Percentiles rank a stretch among this genome's conserved stretches.
phyloP scores from a whole-genome alignment of 2,797 vertebrate genomes.

The Hirundo rustica region DNA sequence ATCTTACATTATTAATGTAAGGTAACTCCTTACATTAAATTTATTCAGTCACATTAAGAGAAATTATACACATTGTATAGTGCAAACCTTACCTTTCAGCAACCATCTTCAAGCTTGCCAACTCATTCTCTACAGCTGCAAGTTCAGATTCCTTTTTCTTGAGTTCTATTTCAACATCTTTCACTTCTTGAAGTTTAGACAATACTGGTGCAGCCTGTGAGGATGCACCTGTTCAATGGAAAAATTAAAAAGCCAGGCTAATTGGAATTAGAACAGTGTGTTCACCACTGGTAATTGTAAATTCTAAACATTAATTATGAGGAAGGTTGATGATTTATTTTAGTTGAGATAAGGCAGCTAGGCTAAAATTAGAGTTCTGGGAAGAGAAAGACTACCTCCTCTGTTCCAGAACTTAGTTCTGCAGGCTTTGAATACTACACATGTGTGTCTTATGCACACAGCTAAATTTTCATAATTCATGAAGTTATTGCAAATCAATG shows the following conservation, averaged over 20 bases:
- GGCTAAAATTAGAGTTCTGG: not conserved
- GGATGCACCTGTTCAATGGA: slow-evolving; percentile 78
- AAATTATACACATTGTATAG: not conserved
- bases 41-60: not conserved
- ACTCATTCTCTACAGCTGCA: slow-evolving; percentile 75
- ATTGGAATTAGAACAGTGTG: not conserved
- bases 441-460: not conserved
- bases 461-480: not conserved
- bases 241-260: not conserved
- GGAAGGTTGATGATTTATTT: not conserved
- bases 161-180: slow-evolving; percentile 78
- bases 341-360: not conserved
- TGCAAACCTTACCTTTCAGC: slow-evolving; percentile 84
- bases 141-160: slow-evolving; percentile 83
- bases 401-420: not conserved
- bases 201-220: slow-evolving; percentile 83
- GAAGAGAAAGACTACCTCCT: not conserved
- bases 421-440: not conserved
- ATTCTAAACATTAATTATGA: not conserved
- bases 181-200: slow-evolving; percentile 86
- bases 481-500: not conserved
- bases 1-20: too few species aligned
- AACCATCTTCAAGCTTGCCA: slow-evolving; percentile 79
- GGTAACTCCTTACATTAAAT: not conserved
- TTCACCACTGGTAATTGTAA: not conserved